phyloP scores from a whole-genome alignment of 2,797 vertebrate genomes.

The Setipinna tenuifilis region DNA sequence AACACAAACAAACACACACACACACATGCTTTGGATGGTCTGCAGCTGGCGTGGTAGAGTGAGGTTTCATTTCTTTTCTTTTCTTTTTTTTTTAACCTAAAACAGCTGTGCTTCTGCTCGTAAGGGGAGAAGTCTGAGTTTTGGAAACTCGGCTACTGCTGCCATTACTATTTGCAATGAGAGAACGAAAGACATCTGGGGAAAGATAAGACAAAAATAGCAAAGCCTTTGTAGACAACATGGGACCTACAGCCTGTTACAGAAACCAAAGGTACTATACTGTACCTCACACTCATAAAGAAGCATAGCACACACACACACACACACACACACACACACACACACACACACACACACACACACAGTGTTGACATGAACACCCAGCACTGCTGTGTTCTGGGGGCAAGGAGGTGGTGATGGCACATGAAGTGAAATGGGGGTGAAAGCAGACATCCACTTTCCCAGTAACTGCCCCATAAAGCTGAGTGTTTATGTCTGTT shows the following conservation, averaged over 20 bases:
- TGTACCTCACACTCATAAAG: too few relatives aligned
- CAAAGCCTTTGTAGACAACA: too few relatives aligned
- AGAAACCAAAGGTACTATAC: too few relatives aligned
- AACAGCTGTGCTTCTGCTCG: background rate
- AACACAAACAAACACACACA: background rate
- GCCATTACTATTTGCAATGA: too few relatives aligned
- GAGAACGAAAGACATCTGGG: too few relatives aligned
- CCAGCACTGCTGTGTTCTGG: background rate
- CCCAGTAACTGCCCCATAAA: background rate
- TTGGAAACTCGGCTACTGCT: too few relatives aligned
- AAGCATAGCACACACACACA: background rate
- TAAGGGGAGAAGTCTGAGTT: too few relatives aligned
- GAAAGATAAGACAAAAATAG: too few relatives aligned
- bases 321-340: background rate
- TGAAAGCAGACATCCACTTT: background rate
- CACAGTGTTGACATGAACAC: background rate
- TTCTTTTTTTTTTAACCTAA: background rate
- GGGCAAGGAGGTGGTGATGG: background rate
- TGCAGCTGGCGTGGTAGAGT: too few relatives aligned
- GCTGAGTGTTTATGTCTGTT: background rate
- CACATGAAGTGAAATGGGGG: conserved; percentile 4
- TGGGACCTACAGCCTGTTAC: too few relatives aligned
- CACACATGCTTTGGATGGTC: background rate
- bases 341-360: conserved; percentile 1
- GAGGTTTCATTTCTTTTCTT: background rate